Evolutionary conservation across 2,797 vertebrate genomes (phyloP).

Genomic region (Dryobates pubescens): DNA sequence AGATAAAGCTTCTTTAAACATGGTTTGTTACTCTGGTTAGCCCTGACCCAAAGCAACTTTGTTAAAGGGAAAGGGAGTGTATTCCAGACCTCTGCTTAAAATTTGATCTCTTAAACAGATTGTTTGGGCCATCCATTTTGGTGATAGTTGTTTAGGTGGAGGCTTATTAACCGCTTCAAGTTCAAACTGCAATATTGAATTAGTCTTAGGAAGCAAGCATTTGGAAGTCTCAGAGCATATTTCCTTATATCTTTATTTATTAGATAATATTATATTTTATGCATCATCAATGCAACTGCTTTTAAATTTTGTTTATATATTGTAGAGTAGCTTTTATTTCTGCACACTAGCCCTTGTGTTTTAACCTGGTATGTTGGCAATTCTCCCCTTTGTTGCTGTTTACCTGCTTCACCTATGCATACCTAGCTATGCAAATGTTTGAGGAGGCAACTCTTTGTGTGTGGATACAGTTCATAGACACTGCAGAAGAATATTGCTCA

Average conservation of each 20-base stretch:
- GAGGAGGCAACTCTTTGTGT: neutral
- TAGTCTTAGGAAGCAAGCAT: neutral
- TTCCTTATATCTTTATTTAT: neutral
- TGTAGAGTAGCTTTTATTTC: neutral
- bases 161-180: neutral
- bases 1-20: rapidly evolving
- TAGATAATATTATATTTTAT: neutral
- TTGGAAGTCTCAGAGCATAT: neutral
- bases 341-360: neutral
- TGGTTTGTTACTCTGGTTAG: neutral
- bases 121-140: neutral
- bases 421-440: neutral
- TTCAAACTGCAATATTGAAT: neutral
- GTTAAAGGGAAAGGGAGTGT: neutral
- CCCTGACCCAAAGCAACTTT: neutral
- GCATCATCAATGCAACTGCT: neutral
- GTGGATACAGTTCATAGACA: neutral
- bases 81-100: neutral
- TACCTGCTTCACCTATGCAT: rapidly evolving
- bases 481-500: neutral
- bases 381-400: neutral
- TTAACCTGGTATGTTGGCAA: neutral
- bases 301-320: neutral
- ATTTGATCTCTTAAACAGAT: neutral
- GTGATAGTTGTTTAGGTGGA: neutral